Percentiles rank a stretch among this genome's conserved stretches.
phyloP scores from a whole-genome alignment of 2,888 invertebrate species.

The Seira musarum region DNA sequence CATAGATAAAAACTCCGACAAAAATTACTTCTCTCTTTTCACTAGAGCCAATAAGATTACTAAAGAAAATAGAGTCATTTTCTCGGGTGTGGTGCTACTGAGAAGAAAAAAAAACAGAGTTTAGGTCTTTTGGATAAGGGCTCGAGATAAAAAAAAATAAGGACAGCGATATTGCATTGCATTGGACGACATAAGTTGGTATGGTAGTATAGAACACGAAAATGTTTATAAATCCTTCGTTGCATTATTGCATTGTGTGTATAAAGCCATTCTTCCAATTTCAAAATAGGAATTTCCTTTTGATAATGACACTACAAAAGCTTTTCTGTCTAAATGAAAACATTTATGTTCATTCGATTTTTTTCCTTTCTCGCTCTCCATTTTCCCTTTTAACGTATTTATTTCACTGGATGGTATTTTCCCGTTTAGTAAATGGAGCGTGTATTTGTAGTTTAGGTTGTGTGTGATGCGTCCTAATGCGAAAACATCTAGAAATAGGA shows the following conservation, averaged over 20 bases:
- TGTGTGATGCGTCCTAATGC: neutral
- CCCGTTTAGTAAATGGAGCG: neutral
- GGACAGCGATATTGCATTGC: too few species aligned
- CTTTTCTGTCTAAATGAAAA: neutral
- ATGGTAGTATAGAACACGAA: neutral
- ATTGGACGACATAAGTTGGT: neutral
- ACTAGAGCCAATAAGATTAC: slow-evolving; percentile 69
- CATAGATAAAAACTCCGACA: slow-evolving; percentile 49
- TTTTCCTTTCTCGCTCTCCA: neutral
- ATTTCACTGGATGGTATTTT: too few species aligned
- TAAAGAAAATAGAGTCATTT: slow-evolving; percentile 70
- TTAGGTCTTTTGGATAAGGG: neutral
- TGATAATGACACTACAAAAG: neutral
- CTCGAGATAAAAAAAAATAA: slow-evolving; percentile 2
- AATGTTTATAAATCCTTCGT: neutral
- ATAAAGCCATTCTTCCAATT: neutral
- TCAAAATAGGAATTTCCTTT: neutral
- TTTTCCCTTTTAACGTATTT: neutral
- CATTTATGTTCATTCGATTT: neutral
- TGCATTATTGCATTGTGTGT: neutral
- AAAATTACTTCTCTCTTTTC: slow-evolving; percentile 68
- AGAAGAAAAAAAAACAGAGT: neutral
- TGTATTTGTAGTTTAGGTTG: too few species aligned
- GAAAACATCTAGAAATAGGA: neutral
- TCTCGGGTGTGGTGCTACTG: slow-evolving; percentile 68